Conservation (phyloP, 2,797 vertebrate genomes). For the Euphonia xanthogaster region DNA sequence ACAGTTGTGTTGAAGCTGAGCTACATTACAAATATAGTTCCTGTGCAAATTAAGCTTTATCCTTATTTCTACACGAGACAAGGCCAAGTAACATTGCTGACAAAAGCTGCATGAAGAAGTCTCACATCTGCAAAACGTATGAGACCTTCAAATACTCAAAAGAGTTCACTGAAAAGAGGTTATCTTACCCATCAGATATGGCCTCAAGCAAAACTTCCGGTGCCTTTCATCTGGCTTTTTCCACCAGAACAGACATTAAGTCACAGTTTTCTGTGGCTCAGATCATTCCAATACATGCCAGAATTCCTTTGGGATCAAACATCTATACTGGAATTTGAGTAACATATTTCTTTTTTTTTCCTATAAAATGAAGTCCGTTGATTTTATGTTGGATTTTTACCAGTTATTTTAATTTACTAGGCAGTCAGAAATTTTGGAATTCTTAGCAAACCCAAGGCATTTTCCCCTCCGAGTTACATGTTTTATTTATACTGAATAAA, state of each 20-base stretch:
- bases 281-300: not conserved
- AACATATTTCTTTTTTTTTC: not conserved
- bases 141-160: not conserved
- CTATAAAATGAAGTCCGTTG: not conserved
- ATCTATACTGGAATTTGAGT: not conserved
- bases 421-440: not conserved
- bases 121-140: not conserved
- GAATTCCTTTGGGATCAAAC: not conserved
- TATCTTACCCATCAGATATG: not conserved
- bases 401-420: slow-evolving; percentile 6
- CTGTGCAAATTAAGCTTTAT: not conserved
- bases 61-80: not conserved
- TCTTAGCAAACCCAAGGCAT: not conserved
- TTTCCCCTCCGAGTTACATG: not conserved
- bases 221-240: not conserved
- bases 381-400: slow-evolving; percentile 12
- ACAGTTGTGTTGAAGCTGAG: not conserved
- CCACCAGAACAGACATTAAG: not conserved
- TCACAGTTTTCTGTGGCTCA: not conserved
- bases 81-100: not conserved
- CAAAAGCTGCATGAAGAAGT: not conserved
- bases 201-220: not conserved
- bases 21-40: not conserved
- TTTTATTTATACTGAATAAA: not conserved
- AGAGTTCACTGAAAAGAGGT: not conserved